phyloP scores from a whole-genome alignment of 2,888 invertebrate genomes.

The Sipha maydis region DNA sequence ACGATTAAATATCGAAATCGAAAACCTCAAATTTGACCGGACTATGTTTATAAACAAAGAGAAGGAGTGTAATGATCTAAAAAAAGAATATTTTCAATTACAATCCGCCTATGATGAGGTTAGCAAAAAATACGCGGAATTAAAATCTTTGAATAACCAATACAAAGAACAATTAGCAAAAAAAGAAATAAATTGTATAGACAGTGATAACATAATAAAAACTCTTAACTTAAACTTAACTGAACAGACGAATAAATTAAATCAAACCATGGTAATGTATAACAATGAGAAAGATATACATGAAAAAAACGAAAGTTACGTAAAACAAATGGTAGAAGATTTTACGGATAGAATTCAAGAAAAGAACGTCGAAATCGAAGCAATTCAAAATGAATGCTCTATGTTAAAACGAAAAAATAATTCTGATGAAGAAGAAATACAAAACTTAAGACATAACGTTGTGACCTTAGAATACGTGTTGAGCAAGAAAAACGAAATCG shows the following conservation, averaged over 20 bases:
- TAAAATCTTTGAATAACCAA: neutral
- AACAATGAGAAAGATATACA: slow-evolving; percentile 8
- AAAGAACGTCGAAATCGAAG: neutral
- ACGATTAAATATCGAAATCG: slow-evolving; percentile 17
- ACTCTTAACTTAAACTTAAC: neutral
- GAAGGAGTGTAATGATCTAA: neutral
- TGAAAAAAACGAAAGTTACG: neutral
- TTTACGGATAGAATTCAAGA: neutral
- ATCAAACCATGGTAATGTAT: neutral
- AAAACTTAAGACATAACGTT: neutral
- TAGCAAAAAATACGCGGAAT: neutral
- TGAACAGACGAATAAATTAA: neutral
- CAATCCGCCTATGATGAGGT: slow-evolving; percentile 2
- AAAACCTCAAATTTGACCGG: neutral
- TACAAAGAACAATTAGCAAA: neutral
- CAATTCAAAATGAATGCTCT: neutral
- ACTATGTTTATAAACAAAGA: neutral
- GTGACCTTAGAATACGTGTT: neutral
- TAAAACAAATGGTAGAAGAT: neutral
- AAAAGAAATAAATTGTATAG: neutral
- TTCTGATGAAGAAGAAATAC: neutral
- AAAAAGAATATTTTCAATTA: slow-evolving; percentile 3
- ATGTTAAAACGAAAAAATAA: neutral
- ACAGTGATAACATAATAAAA: slow-evolving; percentile 3
- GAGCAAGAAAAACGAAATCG: neutral